Base-by-base conservation (phyloP, 2,888 invertebrate species). In the Lepidocyrtinus sp. region DNA sequence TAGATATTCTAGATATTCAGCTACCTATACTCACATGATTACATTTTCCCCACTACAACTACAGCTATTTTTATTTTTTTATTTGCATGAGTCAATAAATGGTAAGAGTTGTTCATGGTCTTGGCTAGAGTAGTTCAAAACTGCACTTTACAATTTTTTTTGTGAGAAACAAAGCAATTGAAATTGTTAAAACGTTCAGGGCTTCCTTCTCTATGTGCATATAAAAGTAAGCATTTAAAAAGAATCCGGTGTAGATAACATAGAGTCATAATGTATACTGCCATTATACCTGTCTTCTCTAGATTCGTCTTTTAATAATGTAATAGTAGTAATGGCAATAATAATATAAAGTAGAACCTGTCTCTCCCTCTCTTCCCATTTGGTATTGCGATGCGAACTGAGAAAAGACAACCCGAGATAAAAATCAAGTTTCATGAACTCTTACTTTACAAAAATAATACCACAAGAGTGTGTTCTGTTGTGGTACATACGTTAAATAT, bases 381-480 rank as follows among this genome's bases (percentile, higher is more conserved):
- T n/a, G n/a, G n/a, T n/a, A n/a, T n/a, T n/a, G 24, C 25, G 27
- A 2, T 1, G 45, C 63, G 63, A 3, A 9, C 36, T 24, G 36
- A 59, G 21, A 46, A 46, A 21, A 45, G 9, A 24, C 0, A 45
- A 68, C n/a, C 2, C 55, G 17, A 55, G 61, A 74, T 67, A 70
- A 76, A 69, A 76, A 70, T 76, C 76, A 64, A 70, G 76, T 76
- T 76, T 76, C 76, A 76, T 76, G 76, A 76, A 76, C 76, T 76
- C 76, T 46, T 27, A 19, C 19, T 25, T 67, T 19, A n/a, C 21
- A n/a, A n/a, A n/a, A n/a, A n/a, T n/a, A n/a, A n/a, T n/a, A n/a
- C n/a, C n/a, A n/a, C n/a, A n/a, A n/a, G n/a, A n/a, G n/a, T n/a
- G n/a, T n/a, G n/a, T n/a, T n/a, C n/a, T n/a, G n/a, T n/a, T n/a